Evolutionary conservation across 35 echinoderm and acorn worm genomes (phyloP), one percentile per base, ranked within the genome.

Genomic region (Apostichopus californicus): DNA sequence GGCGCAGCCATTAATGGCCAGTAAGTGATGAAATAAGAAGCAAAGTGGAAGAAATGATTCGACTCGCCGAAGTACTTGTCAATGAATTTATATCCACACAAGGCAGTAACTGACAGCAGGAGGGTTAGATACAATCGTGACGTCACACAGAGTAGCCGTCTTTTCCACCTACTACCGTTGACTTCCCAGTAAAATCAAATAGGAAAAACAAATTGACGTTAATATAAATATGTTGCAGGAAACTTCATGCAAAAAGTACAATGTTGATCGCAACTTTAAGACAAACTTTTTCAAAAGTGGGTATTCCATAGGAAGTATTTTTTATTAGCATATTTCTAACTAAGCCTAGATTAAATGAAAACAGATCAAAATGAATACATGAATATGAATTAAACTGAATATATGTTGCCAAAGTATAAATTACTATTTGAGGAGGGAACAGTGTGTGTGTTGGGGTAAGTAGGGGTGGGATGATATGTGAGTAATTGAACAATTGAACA

Each of bases 101-200:
- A 89, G 17, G 72, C 15, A 54, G 71, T 68, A 17, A 66, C 8
- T 18, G 46, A 15, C 46, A 89, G 17, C 4, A 73, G 60, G 0
- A 25, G 1, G 9, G 28, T 25, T n/a, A 89, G 11, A 46, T 55
- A 72, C 22, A 72, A 26, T 11, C 86, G 20, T 89, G 86, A 89
- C 57, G 86, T 89, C 86, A 89, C 1, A 28, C 61, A 23, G 17
- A 89, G 86, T 89, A 89, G 18, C 18, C 68, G 6, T 26, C 86
- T 17, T 73, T 28, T 89, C 86, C 81, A 60, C 6, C 14, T 57
- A 8, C 80, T 52, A 55, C 80, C 80, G 23, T 26, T 15, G 46
- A 82, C 80, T 82, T 22, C 22, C 10, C 3, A 22, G 10, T 12
- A 46, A 82, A 52, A 8, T 15, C 1, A 57, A 82, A 46, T 46